Evolutionary conservation across 2,113 vertebrate genomes (phyloP).

Genomic region (Gymnocephalus cernua): DNA sequence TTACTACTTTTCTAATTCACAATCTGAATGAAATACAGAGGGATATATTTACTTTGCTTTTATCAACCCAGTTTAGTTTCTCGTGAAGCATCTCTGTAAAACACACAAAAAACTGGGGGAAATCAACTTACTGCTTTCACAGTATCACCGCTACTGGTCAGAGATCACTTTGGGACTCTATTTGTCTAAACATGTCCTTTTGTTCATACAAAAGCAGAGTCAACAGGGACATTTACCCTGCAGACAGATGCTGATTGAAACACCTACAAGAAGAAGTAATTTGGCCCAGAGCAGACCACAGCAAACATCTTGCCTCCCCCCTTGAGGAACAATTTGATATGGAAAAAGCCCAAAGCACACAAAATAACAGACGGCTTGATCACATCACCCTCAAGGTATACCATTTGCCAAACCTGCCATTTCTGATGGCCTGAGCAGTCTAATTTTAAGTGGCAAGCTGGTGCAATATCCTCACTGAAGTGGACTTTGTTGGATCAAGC

Average conservation of each 20-base stretch:
- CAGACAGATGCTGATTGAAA: background rate
- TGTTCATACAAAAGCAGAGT: background rate
- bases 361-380: constrained; percentile 22
- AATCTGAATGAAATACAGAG: background rate
- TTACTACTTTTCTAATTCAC: background rate
- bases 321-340: constrained; percentile 18
- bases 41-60: background rate
- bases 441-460: background rate
- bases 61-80: background rate
- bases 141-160: background rate
- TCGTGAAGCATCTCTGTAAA: constrained; percentile 12
- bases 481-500: background rate
- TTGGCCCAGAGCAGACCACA: background rate
- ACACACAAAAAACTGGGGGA: background rate
- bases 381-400: constrained; percentile 9
- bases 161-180: constrained; percentile 5
- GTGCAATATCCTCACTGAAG: background rate
- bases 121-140: constrained; percentile 2
- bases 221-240: background rate
- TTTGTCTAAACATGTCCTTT: background rate
- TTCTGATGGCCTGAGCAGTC: background rate
- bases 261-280: too few species aligned
- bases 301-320: constrained; percentile 1
- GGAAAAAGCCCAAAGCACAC: constrained; percentile 7
- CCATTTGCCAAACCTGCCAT: background rate